Evolutionary conservation across 2,113 vertebrate species (phyloP).

Genomic region (Thomomys bottae): DNA sequence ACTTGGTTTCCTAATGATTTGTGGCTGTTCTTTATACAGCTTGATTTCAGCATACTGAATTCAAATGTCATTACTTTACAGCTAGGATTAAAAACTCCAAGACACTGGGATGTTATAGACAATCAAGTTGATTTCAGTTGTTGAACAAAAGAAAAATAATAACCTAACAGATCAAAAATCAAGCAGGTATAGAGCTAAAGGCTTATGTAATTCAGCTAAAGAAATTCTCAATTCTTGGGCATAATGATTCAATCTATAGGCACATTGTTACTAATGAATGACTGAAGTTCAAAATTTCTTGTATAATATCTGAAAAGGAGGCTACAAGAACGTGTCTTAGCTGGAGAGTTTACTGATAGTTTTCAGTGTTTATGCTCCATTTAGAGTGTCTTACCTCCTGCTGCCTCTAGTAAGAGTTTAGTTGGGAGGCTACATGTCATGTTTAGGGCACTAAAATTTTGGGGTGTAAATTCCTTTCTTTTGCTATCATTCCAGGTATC

Average conservation of each 20-base stretch:
- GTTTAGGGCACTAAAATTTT: neutral
- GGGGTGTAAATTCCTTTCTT: neutral
- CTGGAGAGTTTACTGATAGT: neutral
- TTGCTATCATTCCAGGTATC: neutral
- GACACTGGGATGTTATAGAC: neutral
- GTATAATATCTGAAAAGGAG: neutral
- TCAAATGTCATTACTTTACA: constrained; percentile 20
- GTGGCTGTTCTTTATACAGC: neutral
- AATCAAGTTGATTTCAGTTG: constrained; percentile 31
- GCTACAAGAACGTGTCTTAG: neutral
- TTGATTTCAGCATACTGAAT: constrained; percentile 19
- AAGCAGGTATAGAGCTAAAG: neutral
- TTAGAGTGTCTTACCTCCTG: neutral
- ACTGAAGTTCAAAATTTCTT: neutral
- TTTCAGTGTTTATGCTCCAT: neutral
- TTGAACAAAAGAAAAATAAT: constrained; percentile 9
- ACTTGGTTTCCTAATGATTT: constrained; percentile 42
- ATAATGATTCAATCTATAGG: neutral
- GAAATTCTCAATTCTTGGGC: neutral
- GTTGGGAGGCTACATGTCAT: neutral
- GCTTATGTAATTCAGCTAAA: neutral
- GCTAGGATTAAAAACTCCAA: constrained; percentile 56
- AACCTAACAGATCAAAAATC: neutral
- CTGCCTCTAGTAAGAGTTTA: neutral
- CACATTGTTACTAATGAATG: neutral